Conservation (phyloP, 2,113 vertebrate species). For the Podarcis muralis region DNA sequence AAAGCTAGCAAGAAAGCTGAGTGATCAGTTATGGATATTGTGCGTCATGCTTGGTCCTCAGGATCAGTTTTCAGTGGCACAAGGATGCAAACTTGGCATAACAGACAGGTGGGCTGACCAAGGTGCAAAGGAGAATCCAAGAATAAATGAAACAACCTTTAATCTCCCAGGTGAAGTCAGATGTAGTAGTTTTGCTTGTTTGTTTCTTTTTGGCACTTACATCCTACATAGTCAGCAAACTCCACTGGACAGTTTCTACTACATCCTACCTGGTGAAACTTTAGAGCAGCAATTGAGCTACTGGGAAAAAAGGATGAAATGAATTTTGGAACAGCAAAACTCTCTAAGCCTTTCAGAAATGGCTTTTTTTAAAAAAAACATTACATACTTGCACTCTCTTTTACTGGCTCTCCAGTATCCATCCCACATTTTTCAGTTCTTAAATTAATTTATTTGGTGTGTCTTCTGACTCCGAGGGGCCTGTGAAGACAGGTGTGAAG, state of each 20-base stretch:
- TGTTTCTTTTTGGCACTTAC: background rate
- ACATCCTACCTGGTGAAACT: background rate
- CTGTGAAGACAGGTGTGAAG: constrained; percentile 70
- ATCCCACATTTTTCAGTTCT: constrained; percentile 68
- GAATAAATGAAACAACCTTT: background rate
- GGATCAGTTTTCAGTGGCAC: background rate
- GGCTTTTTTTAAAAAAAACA: constrained; percentile 51
- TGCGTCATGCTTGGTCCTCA: background rate
- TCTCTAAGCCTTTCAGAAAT: constrained; percentile 32
- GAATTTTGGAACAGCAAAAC: background rate
- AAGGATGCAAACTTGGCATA: background rate
- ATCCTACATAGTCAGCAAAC: background rate
- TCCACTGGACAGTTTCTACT: background rate
- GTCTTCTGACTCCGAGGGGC: constrained; percentile 57
- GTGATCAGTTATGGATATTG: background rate
- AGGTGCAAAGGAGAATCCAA: background rate
- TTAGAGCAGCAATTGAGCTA: too few species aligned
- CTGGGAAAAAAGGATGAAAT: too few species aligned
- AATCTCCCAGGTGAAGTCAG: background rate
- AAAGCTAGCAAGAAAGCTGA: background rate
- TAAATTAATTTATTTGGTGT: constrained; percentile 65
- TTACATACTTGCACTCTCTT: constrained; percentile 15
- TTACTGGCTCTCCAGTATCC: constrained; percentile 69
- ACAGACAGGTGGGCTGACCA: background rate
- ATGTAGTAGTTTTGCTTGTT: background rate